These are phyloP conservation scores for Ochropacha duplaris DNA, from an alignment of 2,888 invertebrate species.

Conservation along the genomic window DNA sequence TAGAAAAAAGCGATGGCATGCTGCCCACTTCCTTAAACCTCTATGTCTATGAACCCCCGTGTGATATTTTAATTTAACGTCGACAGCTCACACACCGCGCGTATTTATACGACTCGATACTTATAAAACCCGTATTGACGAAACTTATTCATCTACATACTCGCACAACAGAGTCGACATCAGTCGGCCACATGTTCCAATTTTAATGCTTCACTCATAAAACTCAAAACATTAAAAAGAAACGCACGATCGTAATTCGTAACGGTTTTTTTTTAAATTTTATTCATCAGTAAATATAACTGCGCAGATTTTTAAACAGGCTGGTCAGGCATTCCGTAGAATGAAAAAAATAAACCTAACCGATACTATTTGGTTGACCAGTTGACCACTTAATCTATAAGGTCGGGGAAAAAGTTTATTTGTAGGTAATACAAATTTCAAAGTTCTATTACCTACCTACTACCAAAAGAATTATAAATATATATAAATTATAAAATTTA, in stretches of 20 bases:
- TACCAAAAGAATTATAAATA: too few relatives aligned
- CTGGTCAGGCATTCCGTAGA: background rate
- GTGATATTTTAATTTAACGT: background rate
- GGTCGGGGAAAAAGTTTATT: too few relatives aligned
- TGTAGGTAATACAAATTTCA: too few relatives aligned
- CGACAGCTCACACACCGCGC: background rate
- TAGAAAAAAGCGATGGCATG: background rate
- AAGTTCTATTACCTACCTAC: too few relatives aligned
- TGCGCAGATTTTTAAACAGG: background rate
- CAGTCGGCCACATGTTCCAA: conserved; percentile 4
- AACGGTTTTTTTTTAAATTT: background rate
- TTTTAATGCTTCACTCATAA: conserved; percentile 4
- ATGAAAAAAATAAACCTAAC: too few relatives aligned
- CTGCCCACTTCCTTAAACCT: background rate
- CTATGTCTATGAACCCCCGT: background rate
- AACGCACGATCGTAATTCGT: background rate
- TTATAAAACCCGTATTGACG: background rate
- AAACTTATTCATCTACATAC: background rate
- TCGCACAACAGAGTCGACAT: background rate
- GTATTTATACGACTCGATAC: background rate
- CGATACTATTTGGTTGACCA: too few relatives aligned
- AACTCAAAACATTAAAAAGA: conserved; percentile 4
- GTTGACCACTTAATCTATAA: too few relatives aligned
- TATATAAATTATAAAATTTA: too few relatives aligned
- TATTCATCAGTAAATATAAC: background rate